These are phyloP conservation scores for Microctenopoma stevenorrisi DNA, from an alignment of 2,797 vertebrate species.

Conservation along the genomic window DNA sequence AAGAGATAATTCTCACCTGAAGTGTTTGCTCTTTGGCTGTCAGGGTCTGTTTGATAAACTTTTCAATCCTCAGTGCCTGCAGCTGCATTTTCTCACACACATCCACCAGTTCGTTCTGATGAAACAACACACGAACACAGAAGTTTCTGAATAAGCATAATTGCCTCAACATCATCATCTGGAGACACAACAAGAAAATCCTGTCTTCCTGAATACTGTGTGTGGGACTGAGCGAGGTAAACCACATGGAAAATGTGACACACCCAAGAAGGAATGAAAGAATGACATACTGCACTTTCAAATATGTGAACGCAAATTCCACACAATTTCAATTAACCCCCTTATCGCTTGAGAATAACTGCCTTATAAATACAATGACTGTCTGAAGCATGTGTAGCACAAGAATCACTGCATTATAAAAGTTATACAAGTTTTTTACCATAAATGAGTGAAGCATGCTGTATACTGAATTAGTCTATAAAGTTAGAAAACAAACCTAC, in stretches of 20 bases:
- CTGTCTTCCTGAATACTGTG: slow-evolving; percentile 62
- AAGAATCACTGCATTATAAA: too few relatives aligned
- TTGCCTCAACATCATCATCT: slow-evolving; percentile 26
- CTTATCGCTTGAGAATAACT: too few relatives aligned
- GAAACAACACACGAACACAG: slow-evolving; percentile 10
- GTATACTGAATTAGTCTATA: background rate
- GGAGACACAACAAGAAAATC: slow-evolving; percentile 71
- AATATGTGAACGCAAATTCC: background rate
- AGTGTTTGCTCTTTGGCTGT: slow-evolving; percentile 86
- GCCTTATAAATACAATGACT: too few relatives aligned
- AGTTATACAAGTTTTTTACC: too few relatives aligned
- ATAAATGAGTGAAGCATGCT: too few relatives aligned
- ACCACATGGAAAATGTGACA: slow-evolving; percentile 32
- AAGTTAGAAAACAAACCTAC: background rate
- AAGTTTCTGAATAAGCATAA: background rate
- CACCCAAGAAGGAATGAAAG: slow-evolving; percentile 40
- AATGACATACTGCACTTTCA: slow-evolving; percentile 14
- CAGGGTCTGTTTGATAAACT: slow-evolving; percentile 87
- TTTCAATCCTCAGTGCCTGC: slow-evolving; percentile 87
- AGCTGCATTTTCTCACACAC: slow-evolving; percentile 94
- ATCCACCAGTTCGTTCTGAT: slow-evolving; percentile 93
- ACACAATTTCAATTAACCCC: too few relatives aligned
- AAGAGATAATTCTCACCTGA: slow-evolving; percentile 80
- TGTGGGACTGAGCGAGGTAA: slow-evolving; percentile 28
- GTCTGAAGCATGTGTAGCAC: too few relatives aligned